These are phyloP conservation scores for Nanorana parkeri DNA, from an alignment of 2,113 vertebrate genomes.

Conservation along the genomic window DNA sequence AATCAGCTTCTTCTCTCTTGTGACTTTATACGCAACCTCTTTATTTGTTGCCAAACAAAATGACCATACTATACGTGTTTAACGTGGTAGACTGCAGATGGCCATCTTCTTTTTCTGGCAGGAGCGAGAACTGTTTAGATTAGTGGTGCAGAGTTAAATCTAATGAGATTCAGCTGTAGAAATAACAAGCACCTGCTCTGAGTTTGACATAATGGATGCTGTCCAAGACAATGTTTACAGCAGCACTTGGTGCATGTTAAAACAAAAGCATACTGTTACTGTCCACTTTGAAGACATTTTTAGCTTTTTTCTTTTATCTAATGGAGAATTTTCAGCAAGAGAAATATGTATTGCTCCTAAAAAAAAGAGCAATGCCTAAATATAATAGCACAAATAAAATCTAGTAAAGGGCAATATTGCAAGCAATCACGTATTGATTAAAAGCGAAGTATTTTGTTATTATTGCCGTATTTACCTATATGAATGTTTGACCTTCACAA, in stretches of 20 bases:
- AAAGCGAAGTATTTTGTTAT: too few relatives aligned
- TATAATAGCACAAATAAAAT: too few relatives aligned
- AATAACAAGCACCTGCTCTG: slow-evolving; percentile 54
- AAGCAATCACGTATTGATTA: too few relatives aligned
- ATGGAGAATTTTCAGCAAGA: not conserved
- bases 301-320: not conserved
- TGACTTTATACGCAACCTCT: slow-evolving; percentile 6
- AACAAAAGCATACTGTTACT: slow-evolving; percentile 18
- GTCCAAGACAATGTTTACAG: slow-evolving; percentile 42
- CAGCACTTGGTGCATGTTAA: slow-evolving; percentile 34
- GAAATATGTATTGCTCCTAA: not conserved
- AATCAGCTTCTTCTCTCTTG: not conserved
- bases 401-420: too few relatives aligned
- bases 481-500: too few relatives aligned
- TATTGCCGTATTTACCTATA: too few relatives aligned
- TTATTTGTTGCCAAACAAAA: slow-evolving; percentile 15
- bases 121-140: slow-evolving; percentile 34
- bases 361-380: too few relatives aligned
- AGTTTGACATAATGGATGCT: slow-evolving; percentile 43
- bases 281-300: not conserved
- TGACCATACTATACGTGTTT: slow-evolving; percentile 18
- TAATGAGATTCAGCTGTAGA: slow-evolving; percentile 50
- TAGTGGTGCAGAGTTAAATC: slow-evolving; percentile 41
- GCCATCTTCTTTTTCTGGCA: slow-evolving; percentile 39
- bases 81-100: slow-evolving; percentile 33